phyloP scores from a whole-genome alignment of 1,140 invertebrate genomes.

The Ostrea denselamellosa region DNA sequence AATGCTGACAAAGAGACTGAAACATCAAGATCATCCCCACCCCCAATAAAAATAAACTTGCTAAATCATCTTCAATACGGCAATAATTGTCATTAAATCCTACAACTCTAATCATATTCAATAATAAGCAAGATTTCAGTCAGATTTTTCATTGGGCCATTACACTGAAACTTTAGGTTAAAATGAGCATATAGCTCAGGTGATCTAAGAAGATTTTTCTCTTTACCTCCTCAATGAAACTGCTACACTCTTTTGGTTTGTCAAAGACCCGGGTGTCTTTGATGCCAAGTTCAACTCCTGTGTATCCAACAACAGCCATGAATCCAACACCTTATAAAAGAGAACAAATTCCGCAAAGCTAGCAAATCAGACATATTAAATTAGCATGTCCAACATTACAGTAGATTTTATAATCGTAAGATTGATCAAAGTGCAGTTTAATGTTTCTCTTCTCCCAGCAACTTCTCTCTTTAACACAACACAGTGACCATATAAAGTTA shows the following conservation, averaged over 20 bases:
- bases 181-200: neutral
- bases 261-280: neutral
- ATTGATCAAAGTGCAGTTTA: neutral
- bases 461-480: too few species aligned
- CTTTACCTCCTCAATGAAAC: neutral
- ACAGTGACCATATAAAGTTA: neutral
- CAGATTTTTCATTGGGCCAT: neutral
- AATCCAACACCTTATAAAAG: neutral
- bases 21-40: too few species aligned
- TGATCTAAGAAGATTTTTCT: neutral
- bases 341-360: neutral
- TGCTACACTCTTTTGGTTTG: conserved; percentile 6
- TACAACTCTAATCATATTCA: too few species aligned
- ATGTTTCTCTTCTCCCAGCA: neutral
- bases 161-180: too few species aligned
- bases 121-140: too few species aligned
- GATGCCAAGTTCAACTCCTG: neutral
- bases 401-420: neutral
- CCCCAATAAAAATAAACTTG: too few species aligned
- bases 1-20: too few species aligned
- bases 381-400: neutral
- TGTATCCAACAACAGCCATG: neutral
- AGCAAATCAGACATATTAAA: neutral
- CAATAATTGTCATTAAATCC: too few species aligned
- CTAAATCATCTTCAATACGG: too few species aligned